phyloP scores from a whole-genome alignment of 64 coral and sea anemone genomes.

The Montipora sp. region DNA sequence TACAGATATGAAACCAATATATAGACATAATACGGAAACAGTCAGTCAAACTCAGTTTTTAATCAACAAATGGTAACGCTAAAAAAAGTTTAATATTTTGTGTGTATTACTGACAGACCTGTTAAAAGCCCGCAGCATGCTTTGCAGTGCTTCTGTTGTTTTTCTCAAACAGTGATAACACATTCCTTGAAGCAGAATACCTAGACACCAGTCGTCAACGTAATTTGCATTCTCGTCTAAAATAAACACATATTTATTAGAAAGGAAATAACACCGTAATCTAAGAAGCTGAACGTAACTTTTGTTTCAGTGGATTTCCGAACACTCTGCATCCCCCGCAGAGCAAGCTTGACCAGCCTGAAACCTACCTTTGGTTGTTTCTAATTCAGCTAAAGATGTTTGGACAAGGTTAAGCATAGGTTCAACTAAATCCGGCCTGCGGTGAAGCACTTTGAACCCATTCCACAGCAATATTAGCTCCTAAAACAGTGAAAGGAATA shows the following conservation, averaged over 20 bases:
- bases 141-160: constrained; percentile 64
- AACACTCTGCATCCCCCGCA: too few relatives aligned
- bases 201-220: constrained; percentile 90
- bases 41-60: too few relatives aligned
- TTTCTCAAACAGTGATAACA: constrained; percentile 83
- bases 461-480: constrained; percentile 97
- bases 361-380: constrained; percentile 57
- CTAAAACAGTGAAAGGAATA: constrained; percentile 34
- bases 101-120: constrained; percentile 20
- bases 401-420: constrained; percentile 82
- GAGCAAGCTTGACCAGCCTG: too few relatives aligned
- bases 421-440: constrained; percentile 77
- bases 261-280: not conserved
- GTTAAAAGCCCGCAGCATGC: constrained; percentile 61
- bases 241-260: not conserved
- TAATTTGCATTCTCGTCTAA: constrained; percentile 53
- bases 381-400: constrained; percentile 62
- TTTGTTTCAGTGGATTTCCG: not conserved
- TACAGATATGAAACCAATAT: too few relatives aligned
- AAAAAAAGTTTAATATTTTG: too few relatives aligned
- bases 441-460: constrained; percentile 87
- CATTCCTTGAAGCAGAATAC: constrained; percentile 94
- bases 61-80: too few relatives aligned
- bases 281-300: not conserved
- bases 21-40: too few relatives aligned